Percentiles rank a stretch among this genome's conserved stretches.
Conservation (phyloP, 2,888 invertebrate species). For the Machimus atricapillus region DNA sequence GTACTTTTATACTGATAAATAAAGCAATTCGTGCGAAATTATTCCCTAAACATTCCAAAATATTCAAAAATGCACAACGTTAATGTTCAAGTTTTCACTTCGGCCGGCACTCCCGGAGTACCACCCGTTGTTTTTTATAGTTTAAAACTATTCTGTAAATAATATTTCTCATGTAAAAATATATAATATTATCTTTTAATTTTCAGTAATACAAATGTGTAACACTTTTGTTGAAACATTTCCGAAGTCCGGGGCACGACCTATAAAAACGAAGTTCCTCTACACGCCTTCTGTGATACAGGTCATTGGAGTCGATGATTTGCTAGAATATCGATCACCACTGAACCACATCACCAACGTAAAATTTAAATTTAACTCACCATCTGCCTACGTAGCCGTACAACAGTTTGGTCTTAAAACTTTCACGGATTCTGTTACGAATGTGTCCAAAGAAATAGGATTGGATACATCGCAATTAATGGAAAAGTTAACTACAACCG, state of each 20-base stretch:
- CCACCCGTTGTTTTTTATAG: too few relatives aligned
- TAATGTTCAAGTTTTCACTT: too few relatives aligned
- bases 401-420: constrained; percentile 36
- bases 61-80: too few relatives aligned
- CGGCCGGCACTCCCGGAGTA: too few relatives aligned
- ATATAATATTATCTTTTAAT: neutral
- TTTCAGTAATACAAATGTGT: constrained; percentile 36
- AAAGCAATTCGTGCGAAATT: too few relatives aligned
- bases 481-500: constrained; percentile 11
- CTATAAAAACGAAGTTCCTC: constrained; percentile 21
- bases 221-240: constrained; percentile 29
- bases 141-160: neutral
- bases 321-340: constrained; percentile 39
- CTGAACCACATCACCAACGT: constrained; percentile 21
- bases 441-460: constrained; percentile 34
- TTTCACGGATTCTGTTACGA: constrained; percentile 7
- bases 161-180: neutral
- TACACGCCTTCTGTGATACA: constrained; percentile 36
- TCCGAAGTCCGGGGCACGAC: neutral
- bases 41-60: too few relatives aligned
- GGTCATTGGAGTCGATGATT: neutral
- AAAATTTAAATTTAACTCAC: constrained; percentile 39
- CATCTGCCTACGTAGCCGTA: neutral
- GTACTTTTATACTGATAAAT: too few relatives aligned
- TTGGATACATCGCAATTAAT: constrained; percentile 20